Conservation (phyloP, 2,797 vertebrate genomes). For the Dicrostonyx torquatus region DNA sequence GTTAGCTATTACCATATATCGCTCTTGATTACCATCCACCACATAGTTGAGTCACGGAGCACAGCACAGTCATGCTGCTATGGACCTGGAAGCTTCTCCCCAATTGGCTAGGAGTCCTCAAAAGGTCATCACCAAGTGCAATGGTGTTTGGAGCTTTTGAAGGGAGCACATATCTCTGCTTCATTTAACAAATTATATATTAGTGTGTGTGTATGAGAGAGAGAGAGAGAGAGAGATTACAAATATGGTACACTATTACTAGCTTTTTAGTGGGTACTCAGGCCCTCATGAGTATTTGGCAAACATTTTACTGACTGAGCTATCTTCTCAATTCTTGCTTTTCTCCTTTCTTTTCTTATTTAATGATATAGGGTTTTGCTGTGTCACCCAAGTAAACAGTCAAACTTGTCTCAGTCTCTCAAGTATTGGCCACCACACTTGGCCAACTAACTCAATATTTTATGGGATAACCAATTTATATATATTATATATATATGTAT, state of each 20-base stretch:
- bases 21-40: neutral
- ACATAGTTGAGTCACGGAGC: neutral
- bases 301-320: neutral
- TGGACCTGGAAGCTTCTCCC: neutral
- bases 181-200: neutral
- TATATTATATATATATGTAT: too few relatives aligned
- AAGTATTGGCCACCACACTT: neutral
- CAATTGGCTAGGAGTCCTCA: too few relatives aligned
- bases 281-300: neutral
- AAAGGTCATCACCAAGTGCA: too few relatives aligned
- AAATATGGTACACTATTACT: neutral
- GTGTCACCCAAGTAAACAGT: neutral
- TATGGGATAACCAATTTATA: slow-evolving; percentile 20
- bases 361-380: neutral
- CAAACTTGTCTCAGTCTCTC: neutral
- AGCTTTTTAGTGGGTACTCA: neutral
- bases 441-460: neutral
- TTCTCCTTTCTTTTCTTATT: neutral
- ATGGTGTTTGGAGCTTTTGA: neutral
- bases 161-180: neutral
- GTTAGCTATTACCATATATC: neutral
- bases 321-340: neutral
- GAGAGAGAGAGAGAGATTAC: neutral
- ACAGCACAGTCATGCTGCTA: neutral
- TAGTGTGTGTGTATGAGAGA: too few relatives aligned